These are phyloP conservation scores for Fistularia tabacaria DNA, from an alignment of 2,797 vertebrate genomes.

Conservation along the genomic window DNA sequence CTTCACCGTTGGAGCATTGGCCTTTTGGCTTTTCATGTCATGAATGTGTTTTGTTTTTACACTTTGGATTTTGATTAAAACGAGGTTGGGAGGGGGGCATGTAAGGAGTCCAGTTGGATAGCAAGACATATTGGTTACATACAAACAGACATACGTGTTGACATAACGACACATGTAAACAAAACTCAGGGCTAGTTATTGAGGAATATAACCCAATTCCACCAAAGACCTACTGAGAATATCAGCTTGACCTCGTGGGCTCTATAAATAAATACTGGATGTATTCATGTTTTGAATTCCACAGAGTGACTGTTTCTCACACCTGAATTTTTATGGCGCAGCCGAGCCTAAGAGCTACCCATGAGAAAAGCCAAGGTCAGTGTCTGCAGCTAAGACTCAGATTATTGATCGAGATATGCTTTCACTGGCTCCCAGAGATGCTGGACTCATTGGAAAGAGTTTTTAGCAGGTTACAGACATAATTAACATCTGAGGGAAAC, in stretches of 20 bases:
- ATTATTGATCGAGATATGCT: not conserved
- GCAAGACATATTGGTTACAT: no score
- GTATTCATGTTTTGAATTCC: conserved; percentile 32
- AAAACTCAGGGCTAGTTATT: conserved; percentile 47
- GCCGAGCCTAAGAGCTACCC: conserved; percentile 7
- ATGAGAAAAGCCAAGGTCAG: conserved; percentile 5
- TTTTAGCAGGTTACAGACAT: no score
- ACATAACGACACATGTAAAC: no score
- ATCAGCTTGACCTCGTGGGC: not conserved
- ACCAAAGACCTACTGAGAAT: no score
- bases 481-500: no score
- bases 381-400: not conserved
- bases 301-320: conserved; percentile 20
- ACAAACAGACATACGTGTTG: no score
- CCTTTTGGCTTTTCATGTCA: no score
- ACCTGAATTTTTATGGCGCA: conserved; percentile 4
- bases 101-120: no score
- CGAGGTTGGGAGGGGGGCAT: no score
- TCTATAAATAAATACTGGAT: conserved; percentile 23
- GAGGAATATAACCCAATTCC: not conserved
- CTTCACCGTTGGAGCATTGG: no score
- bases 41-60: no score
- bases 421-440: conserved; percentile 1
- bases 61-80: no score
- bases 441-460: not conserved